These are phyloP conservation scores for Melanaphis sacchari DNA, from an alignment of 1,140 invertebrate species.

Conservation along the genomic window DNA sequence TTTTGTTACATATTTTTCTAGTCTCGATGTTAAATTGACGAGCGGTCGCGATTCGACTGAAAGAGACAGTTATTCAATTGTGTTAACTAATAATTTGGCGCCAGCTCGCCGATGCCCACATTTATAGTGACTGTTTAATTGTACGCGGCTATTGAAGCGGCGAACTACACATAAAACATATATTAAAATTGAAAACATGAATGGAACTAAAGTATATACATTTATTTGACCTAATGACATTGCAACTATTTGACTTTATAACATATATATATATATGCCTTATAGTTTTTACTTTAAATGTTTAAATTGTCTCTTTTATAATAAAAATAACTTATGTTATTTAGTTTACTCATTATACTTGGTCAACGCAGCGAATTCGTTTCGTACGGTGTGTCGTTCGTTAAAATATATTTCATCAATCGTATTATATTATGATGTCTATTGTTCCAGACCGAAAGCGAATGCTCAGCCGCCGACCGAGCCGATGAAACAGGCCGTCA, in stretches of 20 bases:
- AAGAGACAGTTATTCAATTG: slow-evolving; percentile 11
- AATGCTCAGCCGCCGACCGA: slow-evolving; percentile 69
- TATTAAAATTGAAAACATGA: slow-evolving; percentile 18
- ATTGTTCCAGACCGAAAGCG: slow-evolving; percentile 76
- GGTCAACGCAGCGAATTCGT: neutral
- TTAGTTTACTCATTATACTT: neutral
- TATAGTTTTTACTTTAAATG: neutral
- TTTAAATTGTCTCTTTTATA: neutral
- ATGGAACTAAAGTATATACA: slow-evolving; percentile 17
- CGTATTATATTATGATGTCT: neutral
- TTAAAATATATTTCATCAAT: neutral
- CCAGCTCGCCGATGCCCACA: neutral
- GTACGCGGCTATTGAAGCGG: slow-evolving; percentile 12
- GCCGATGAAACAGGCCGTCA: slow-evolving; percentile 79
- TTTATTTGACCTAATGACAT: neutral
- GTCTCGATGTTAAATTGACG: slow-evolving; percentile 10
- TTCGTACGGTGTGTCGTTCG: neutral
- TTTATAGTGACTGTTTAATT: slow-evolving; percentile 24
- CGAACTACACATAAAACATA: neutral
- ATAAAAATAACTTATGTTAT: neutral
- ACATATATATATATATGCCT: neutral
- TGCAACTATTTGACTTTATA: neutral
- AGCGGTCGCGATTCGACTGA: neutral
- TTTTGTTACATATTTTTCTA: neutral
- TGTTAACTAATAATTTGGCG: slow-evolving; percentile 31